phyloP scores from a whole-genome alignment of 2,888 invertebrate genomes.

The Spilosoma lubricipeda region DNA sequence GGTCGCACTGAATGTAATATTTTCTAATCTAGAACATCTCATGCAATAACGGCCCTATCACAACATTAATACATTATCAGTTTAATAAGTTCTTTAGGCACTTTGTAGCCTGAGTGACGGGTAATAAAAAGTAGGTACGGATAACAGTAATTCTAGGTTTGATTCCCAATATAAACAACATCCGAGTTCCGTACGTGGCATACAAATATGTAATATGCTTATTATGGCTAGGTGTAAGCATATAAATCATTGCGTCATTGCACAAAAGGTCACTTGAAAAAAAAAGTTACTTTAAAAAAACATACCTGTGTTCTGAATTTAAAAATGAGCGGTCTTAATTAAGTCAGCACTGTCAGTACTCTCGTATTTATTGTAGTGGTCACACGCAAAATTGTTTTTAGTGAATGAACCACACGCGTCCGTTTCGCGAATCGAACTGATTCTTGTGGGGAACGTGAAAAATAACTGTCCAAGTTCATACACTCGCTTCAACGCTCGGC shows the following conservation, averaged over 20 bases:
- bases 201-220: conserved; percentile 1
- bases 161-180: conserved; percentile 6
- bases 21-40: neutral
- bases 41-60: neutral
- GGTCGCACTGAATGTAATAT: neutral
- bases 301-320: conserved; percentile 8
- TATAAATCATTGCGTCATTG: conserved; percentile 14
- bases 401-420: conserved; percentile 23
- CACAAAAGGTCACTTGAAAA: neutral
- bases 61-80: neutral
- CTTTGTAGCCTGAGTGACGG: neutral
- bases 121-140: neutral
- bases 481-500: conserved; percentile 24
- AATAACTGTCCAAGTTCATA: conserved; percentile 32
- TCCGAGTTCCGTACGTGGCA: conserved; percentile 6
- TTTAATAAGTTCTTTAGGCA: neutral
- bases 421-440: conserved; percentile 38
- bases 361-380: neutral
- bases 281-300: neutral
- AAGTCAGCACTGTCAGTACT: neutral
- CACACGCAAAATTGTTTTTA: neutral
- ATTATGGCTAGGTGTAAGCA: neutral
- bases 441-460: conserved; percentile 12
- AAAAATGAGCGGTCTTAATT: neutral
- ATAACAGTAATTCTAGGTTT: conserved; percentile 4